Evolutionary conservation across 2,888 invertebrate genomes (phyloP), one percentile per base, ranked within the genome.

Genomic region (Pelosia muscerda): DNA sequence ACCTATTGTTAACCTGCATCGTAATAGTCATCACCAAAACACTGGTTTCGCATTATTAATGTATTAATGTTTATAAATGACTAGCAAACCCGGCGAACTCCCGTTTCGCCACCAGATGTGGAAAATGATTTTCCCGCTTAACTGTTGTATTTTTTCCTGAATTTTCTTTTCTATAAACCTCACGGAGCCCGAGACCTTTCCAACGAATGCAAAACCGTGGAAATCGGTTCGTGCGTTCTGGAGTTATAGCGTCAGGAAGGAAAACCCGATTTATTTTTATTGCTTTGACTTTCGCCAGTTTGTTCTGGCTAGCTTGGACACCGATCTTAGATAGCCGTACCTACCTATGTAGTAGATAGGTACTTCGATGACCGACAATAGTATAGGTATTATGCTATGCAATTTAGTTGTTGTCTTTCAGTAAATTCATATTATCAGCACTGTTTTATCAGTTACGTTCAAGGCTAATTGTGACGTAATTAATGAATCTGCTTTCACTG

Each of bases 391-490:
- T 42, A 55, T 25, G 25, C 54, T 25, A 55, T 55, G 55, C 25
- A 55, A 23, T 55, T 26, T 25, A 26, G 25, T 55, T 55, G 25
- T 55, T 25, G 55, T 26, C 13, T 25, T 55, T 55, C 5, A 55
- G 25, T 55, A 26, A 55, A 15, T 55, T 55, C 23, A 55, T 10
- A 55, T 55, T 55, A 55, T 55, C 23, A 38, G 69, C 26, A 55
- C 19, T 26, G 55, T 26, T 55, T 55, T 55, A 55, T 55, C 55
- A 55, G 55, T 19, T 23, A 15, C 23, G 55, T 55, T 25, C 55
- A 55, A 55, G 55, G 55, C 15, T 55, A 13, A 15, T 15, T 55
- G 25, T 55, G 25, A 55, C 55, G 55, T 55, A 25, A 25, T 55
- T 26, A 15, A 49, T 49, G 49, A 49, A 49, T n/a, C 49, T 49